A percentile compares a stretch with the other conserved stretches of the same genome.
Evolutionary conservation across 2,113 vertebrate species (phyloP).

Genomic region (Notechis scutatus): DNA sequence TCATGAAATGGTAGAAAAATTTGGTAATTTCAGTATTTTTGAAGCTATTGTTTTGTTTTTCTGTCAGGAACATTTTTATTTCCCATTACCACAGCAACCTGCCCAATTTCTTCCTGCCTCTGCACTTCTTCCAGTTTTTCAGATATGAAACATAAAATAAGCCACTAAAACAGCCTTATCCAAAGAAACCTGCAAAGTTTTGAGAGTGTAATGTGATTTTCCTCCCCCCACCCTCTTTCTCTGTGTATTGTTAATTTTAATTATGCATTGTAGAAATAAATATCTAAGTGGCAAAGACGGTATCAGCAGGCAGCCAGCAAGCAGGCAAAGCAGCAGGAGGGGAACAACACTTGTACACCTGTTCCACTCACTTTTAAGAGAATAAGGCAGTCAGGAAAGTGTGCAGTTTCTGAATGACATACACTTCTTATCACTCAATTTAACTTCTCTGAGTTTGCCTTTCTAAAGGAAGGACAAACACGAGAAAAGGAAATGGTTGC

Average conservation of each 20-base stretch:
- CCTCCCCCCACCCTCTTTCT: neutral
- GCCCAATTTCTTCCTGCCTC: neutral
- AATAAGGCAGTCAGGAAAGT: constrained; percentile 25
- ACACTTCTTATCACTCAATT: constrained; percentile 3
- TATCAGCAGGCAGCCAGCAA: constrained; percentile 20
- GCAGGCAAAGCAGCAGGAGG: constrained; percentile 10
- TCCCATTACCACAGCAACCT: neutral
- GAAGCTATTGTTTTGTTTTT: neutral
- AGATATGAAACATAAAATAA: neutral
- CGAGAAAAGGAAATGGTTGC: neutral
- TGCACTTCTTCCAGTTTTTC: neutral
- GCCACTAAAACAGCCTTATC: neutral
- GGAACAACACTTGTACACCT: constrained; percentile 22
- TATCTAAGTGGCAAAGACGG: constrained; percentile 12
- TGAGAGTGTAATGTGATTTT: neutral
- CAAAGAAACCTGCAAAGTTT: neutral
- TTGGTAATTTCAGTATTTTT: neutral
- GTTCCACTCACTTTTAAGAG: constrained; percentile 19
- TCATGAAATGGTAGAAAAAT: neutral
- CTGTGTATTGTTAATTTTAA: constrained; percentile 36
- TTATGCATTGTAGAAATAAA: constrained; percentile 38
- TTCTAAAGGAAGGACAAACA: neutral
- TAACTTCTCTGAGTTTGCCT: neutral
- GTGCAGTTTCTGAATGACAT: constrained; percentile 18
- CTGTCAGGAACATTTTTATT: neutral